Base-by-base conservation (phyloP, 2,113 vertebrate species). In the Acinonyx jubatus region DNA sequence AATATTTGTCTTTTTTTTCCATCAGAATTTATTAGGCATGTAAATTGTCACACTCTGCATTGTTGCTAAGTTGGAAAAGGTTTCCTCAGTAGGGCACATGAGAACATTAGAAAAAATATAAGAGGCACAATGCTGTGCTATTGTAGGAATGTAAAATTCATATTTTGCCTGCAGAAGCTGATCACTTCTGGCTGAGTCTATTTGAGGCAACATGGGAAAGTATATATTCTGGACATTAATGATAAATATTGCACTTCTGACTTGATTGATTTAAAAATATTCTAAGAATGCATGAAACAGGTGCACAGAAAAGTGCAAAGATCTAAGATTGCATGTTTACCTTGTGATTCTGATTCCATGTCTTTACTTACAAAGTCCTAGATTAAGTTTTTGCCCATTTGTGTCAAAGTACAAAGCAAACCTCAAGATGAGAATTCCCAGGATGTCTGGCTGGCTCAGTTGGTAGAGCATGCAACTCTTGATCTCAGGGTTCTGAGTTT, bases 121-220 rank as follows among this genome's bases (percentile, higher is more conserved):
- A 71, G 68, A 73, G 45, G 69, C 68, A 82, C 41, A 66, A 14
- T 7, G 8, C 29, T 66, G 10, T 88, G 61, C 23, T 95, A 33
- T 78, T 68, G 5, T 31, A 91, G 84, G 48, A 96, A 78, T 41
- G 55, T 33, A 41, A 71, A 96, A 80, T 78, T 88, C 45, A 29
- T 65, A 57, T 76, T 87, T 96, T 85, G 52, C 5, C 78, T 94
- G 50, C 15, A 52, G 80, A 92, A 93, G 81, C 57, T 85, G 76
- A 96, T 94, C 27, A 63, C 25, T 95, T 93, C n/a, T 93, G 61
- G 52, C 41, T 69, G 80, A n/a, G 19, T 96, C 63, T 97, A 78
- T 94, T 89, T 97, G 61, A 89, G 85, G 91, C 71, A 83, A 45
- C 21, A 31, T 3, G 13, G 73, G 57, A 66, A 88, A 61, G 10